These are phyloP conservation scores for Polyergus mexicanus DNA, from an alignment of 1,140 invertebrate species.

Conservation along the genomic window DNA sequence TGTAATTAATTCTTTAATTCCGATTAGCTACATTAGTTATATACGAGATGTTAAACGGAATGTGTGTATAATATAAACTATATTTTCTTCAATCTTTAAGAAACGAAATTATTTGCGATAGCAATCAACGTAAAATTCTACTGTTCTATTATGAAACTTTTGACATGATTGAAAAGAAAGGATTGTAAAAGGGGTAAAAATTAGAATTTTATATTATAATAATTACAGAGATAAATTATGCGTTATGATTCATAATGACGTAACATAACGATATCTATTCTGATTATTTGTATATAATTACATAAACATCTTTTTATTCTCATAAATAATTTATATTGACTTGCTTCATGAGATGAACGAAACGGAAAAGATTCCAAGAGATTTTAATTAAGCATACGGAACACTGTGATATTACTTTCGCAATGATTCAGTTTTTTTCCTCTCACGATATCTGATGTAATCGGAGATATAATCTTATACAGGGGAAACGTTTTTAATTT, in stretches of 20 bases:
- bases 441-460: constrained; percentile 32
- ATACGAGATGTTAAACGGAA: neutral
- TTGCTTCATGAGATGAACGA: neutral
- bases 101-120: neutral
- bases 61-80: neutral
- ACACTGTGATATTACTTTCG: neutral
- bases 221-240: neutral
- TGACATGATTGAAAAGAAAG: neutral
- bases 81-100: neutral
- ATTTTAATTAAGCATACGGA: constrained; percentile 13
- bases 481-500: neutral
- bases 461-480: neutral
- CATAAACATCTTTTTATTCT: neutral
- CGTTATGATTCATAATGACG: neutral
- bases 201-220: constrained; percentile 4
- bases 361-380: neutral
- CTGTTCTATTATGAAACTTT: neutral
- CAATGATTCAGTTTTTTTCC: constrained; percentile 43
- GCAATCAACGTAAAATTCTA: neutral
- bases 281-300: neutral
- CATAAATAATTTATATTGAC: constrained; percentile 17
- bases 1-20: neutral
- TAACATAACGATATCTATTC: constrained; percentile 12
- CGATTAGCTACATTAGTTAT: neutral
- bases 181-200: neutral